Evolutionary conservation across 2,797 vertebrate genomes (phyloP).

Genomic region (Neosalanx taihuensis): DNA sequence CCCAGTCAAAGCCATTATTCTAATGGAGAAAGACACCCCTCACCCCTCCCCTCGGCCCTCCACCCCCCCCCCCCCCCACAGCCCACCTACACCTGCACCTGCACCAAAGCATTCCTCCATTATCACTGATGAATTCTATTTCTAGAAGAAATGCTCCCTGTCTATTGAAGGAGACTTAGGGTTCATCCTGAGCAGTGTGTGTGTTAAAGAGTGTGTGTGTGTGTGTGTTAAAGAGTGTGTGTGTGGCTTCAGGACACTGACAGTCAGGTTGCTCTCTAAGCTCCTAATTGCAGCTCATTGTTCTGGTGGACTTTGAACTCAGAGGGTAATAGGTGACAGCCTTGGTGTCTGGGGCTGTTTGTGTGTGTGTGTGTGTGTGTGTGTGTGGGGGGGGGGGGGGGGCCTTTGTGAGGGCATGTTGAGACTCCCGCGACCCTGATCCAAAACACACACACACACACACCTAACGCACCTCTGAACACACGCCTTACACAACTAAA

Average conservation of each 20-base stretch:
- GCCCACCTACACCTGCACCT: too few relatives aligned
- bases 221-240: conserved; percentile 26
- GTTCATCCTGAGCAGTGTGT: background rate
- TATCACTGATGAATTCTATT: conserved; percentile 9
- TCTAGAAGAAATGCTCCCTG: background rate
- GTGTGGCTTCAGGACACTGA: conserved; percentile 20
- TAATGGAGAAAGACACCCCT: conserved; percentile 1
- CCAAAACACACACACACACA: background rate
- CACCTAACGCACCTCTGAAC: background rate
- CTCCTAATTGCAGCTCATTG: conserved; percentile 72
- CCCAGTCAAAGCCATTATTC: background rate
- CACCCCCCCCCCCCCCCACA: background rate
- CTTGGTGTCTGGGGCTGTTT: conserved; percentile 31
- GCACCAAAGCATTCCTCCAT: background rate
- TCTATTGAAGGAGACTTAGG: background rate
- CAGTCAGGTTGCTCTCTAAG: conserved; percentile 66
- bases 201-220: conserved; percentile 1
- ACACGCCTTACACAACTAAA: conserved; percentile 40
- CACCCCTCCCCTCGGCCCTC: background rate
- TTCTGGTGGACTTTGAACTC: conserved; percentile 75
- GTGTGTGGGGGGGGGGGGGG: conserved; percentile 4
- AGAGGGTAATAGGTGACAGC: conserved; percentile 56
- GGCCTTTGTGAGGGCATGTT: conserved; percentile 36
- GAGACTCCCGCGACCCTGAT: conserved; percentile 55
- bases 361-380: background rate